phyloP scores from a whole-genome alignment of 2,888 invertebrate genomes.

The Hypsopygia costalis region DNA sequence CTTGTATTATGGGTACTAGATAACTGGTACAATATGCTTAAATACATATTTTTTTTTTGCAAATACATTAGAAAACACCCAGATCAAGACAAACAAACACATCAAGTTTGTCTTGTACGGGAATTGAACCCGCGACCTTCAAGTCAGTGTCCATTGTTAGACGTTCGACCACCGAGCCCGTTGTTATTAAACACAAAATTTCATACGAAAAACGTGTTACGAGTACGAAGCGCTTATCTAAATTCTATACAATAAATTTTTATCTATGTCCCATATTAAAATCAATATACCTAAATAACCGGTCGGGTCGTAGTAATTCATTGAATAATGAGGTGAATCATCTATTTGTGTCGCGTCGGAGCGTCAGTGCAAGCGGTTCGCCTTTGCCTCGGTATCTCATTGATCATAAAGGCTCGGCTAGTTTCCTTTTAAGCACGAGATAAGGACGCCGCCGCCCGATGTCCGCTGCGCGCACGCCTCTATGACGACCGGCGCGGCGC shows the following conservation, averaged over 20 bases:
- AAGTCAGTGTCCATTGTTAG: no score
- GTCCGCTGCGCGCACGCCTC: constrained; percentile 8
- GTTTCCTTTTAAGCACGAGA: constrained; percentile 70
- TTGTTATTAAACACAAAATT: constrained; percentile 13
- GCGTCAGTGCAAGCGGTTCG: constrained; percentile 38
- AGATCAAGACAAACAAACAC: no score
- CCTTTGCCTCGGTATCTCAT: constrained; percentile 46
- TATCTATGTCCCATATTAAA: constrained; percentile 2
- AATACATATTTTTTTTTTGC: no score
- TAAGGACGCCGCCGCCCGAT: constrained; percentile 44
- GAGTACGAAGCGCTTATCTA: not conserved
- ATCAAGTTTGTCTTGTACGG: no score
- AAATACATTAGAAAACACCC: no score
- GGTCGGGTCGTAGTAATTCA: constrained; percentile 18
- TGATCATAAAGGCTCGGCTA: constrained; percentile 65
- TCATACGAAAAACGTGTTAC: not conserved
- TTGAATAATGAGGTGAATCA: constrained; percentile 35
- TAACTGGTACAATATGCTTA: no score
- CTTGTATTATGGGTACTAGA: no score
- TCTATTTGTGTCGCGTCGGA: constrained; percentile 35
- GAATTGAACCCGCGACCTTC: no score
- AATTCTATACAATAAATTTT: not conserved
- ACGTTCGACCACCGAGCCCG: no score
- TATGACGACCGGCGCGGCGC: constrained; percentile 20
- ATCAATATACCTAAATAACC: not conserved